Evolutionary conservation across 2,888 invertebrate species (phyloP).

Genomic region (Molanna angustata): DNA sequence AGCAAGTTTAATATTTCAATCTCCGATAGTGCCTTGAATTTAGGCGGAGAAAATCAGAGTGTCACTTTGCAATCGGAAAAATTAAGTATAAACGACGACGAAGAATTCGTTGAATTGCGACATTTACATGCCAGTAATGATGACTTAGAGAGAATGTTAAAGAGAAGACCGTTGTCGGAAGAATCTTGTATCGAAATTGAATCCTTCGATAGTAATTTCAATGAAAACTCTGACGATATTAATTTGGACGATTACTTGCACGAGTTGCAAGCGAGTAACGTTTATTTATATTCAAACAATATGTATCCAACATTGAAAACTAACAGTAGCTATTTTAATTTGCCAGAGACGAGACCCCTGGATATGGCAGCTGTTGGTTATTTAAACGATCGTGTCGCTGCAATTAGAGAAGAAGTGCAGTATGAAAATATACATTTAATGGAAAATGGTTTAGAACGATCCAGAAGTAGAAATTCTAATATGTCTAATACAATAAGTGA

Average conservation of each 20-base stretch:
- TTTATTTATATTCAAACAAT: conserved; percentile 38
- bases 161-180: conserved; percentile 71
- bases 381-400: conserved; percentile 31
- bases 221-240: conserved; percentile 54
- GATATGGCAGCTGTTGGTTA: conserved; percentile 27
- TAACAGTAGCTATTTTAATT: conserved; percentile 36
- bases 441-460: conserved; percentile 21
- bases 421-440: conserved; percentile 31
- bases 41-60: conserved; percentile 16
- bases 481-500: conserved; percentile 29
- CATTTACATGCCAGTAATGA: conserved; percentile 48
- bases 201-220: conserved; percentile 55
- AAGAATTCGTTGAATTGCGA: conserved; percentile 57
- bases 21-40: conserved; percentile 18
- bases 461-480: conserved; percentile 30
- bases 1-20: conserved; percentile 51
- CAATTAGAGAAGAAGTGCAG: conserved; percentile 32
- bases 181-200: conserved; percentile 68
- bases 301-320: conserved; percentile 43
- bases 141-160: conserved; percentile 59
- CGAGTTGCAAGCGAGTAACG: conserved; percentile 57
- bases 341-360: conserved; percentile 19
- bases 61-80: conserved; percentile 50
- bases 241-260: conserved; percentile 68
- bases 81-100: conserved; percentile 47